Conservation (phyloP, 2,888 invertebrate species). For the Euplagia quadripunctaria region DNA sequence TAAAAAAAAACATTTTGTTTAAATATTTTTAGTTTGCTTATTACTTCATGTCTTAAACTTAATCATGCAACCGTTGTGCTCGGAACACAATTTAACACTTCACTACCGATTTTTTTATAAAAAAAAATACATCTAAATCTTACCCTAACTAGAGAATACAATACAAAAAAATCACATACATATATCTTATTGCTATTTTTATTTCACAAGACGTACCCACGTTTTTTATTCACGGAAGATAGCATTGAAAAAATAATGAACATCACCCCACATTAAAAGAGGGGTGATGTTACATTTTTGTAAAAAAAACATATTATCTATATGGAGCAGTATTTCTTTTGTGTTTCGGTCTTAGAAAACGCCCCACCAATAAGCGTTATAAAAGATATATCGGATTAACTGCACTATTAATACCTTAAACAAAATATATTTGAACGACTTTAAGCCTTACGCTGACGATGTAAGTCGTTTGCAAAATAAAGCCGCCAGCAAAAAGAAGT, state of each 20-base stretch:
- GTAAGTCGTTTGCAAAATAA: constrained; percentile 15
- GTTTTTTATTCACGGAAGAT: constrained; percentile 71
- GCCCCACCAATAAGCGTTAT: constrained; percentile 50
- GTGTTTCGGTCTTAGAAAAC: constrained; percentile 46
- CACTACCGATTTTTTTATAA: constrained; percentile 15
- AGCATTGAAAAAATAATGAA: constrained; percentile 58
- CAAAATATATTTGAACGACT: constrained; percentile 27
- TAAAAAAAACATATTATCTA: constrained; percentile 68
- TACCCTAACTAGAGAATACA: constrained; percentile 40
- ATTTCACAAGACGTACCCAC: constrained; percentile 69
- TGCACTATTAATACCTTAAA: constrained; percentile 20
- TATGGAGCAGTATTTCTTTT: constrained; percentile 62
- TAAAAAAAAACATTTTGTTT: no score
- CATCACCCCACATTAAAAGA: constrained; percentile 62
- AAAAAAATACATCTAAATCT: constrained; percentile 55
- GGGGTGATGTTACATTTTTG: constrained; percentile 71
- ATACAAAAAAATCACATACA: constrained; percentile 27
- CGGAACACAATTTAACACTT: constrained; percentile 35
- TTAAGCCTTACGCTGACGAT: constrained; percentile 39
- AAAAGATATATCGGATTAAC: constrained; percentile 35
- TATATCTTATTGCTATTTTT: constrained; percentile 31
- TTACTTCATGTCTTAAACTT: constrained; percentile 1
- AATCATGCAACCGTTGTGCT: constrained; percentile 9
- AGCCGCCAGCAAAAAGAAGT: constrained; percentile 20
- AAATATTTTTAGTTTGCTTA: no score